phyloP scores from a whole-genome alignment of 2,888 invertebrate species.

The Anorthoa munda region DNA sequence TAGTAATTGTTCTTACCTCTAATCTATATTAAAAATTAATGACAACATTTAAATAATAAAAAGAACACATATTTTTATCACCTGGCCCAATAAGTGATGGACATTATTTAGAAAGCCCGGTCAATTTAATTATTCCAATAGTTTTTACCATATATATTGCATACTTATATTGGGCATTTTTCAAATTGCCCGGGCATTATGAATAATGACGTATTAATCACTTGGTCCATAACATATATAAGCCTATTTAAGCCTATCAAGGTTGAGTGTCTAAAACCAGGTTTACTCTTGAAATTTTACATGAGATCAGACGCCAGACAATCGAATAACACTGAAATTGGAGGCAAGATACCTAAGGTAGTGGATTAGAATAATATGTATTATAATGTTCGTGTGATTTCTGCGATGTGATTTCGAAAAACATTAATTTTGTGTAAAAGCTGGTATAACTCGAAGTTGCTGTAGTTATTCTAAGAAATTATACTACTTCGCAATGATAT shows the following conservation, averaged over 20 bases:
- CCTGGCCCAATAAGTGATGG: too few relatives aligned
- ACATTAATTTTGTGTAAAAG: background rate
- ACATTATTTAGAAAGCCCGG: too few relatives aligned
- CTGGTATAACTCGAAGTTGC: background rate
- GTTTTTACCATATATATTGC: too few relatives aligned
- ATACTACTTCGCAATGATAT: constrained; percentile 77
- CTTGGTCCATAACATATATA: too few relatives aligned
- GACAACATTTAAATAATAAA: too few relatives aligned
- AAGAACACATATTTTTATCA: too few relatives aligned
- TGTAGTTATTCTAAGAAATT: constrained; percentile 49
- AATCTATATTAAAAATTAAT: too few relatives aligned
- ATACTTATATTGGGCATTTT: too few relatives aligned
- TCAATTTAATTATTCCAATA: too few relatives aligned
- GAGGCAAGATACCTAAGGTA: background rate
- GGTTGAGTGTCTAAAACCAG: background rate
- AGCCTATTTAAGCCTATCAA: background rate
- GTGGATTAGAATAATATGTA: background rate
- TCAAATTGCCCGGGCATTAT: too few relatives aligned
- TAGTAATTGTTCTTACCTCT: too few relatives aligned
- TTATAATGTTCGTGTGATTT: background rate
- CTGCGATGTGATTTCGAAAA: background rate
- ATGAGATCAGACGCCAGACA: background rate
- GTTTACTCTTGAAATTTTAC: background rate
- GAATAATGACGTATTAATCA: too few relatives aligned
- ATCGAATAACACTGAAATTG: background rate